phyloP scores from a whole-genome alignment of 2,113 vertebrate species.

The Cochlearius cochlearius region DNA sequence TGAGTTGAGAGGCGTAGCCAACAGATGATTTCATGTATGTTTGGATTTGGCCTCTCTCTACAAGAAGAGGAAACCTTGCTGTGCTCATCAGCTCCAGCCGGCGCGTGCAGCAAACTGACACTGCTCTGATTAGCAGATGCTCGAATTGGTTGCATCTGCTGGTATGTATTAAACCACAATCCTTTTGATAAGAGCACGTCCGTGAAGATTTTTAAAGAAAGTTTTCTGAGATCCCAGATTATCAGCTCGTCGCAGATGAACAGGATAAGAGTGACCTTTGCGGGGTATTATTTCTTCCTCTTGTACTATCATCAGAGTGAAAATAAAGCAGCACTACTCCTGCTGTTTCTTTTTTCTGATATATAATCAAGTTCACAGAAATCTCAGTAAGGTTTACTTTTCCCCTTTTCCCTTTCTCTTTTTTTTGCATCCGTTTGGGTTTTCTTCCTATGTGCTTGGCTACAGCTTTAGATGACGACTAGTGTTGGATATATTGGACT shows the following conservation, averaged over 20 bases:
- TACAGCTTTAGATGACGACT: neutral
- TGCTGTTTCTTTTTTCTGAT: conserved; percentile 22
- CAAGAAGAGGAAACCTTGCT: neutral
- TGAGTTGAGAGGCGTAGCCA: neutral
- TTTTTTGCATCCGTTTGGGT: neutral
- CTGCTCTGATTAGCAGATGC: conserved; percentile 45
- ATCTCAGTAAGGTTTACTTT: conserved; percentile 7
- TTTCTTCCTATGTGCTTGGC: conserved; percentile 48
- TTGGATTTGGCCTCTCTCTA: neutral
- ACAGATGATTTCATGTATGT: neutral
- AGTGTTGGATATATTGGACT: conserved; percentile 32
- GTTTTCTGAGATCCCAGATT: conserved; percentile 37
- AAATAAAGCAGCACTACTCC: conserved; percentile 18
- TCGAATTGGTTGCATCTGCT: conserved; percentile 52
- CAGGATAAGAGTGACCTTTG: conserved; percentile 50
- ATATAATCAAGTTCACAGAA: conserved; percentile 13
- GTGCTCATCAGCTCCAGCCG: neutral
- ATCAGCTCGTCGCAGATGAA: conserved; percentile 54
- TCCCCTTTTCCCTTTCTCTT: neutral
- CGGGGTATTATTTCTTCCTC: conserved; percentile 42
- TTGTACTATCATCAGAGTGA: conserved; percentile 8
- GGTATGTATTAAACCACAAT: conserved; percentile 59
- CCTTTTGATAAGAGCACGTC: conserved; percentile 52
- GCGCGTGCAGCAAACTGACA: neutral
- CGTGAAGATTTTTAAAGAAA: conserved; percentile 45